These are phyloP conservation scores for Gallinago undulata DNA, from an alignment of 2,113 vertebrate genomes.

Conservation along the genomic window DNA sequence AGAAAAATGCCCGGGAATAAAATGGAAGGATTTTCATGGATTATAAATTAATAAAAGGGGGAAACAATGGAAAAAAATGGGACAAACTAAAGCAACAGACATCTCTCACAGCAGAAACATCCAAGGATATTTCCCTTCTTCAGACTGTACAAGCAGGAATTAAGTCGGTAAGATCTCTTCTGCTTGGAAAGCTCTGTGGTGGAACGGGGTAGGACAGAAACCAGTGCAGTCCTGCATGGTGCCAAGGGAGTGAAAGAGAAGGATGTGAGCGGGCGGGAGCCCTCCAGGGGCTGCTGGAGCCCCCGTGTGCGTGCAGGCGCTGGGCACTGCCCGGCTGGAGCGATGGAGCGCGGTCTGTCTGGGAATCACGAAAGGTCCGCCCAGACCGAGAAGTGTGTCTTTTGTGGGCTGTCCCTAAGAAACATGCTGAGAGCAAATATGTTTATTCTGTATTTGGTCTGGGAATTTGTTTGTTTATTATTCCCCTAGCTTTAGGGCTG, in stretches of 20 bases:
- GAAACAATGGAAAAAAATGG: not conserved
- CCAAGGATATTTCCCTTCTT: not conserved
- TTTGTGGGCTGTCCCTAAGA: not conserved
- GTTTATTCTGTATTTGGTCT: not conserved
- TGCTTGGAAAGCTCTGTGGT: not conserved
- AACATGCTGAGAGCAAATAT: not conserved
- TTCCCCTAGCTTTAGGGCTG: not conserved
- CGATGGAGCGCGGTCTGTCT: not conserved
- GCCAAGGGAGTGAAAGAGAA: not conserved
- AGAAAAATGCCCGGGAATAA: not conserved
- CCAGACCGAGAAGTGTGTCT: not conserved
- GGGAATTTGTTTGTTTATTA: conserved; percentile 12
- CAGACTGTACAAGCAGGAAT: not conserved
- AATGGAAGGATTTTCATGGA: not conserved
- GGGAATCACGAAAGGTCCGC: accelerated
- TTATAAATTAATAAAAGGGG: not conserved
- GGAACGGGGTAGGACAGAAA: accelerated
- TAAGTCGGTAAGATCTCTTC: not conserved
- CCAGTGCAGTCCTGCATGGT: not conserved
- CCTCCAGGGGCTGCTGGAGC: not conserved
- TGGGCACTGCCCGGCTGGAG: accelerated
- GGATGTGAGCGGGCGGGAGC: not conserved
- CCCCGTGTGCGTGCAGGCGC: accelerated
- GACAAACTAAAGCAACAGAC: not conserved
- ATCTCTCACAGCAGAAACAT: not conserved